phyloP scores from a whole-genome alignment of 2,113 vertebrate species.

The Cepphus grylle region DNA sequence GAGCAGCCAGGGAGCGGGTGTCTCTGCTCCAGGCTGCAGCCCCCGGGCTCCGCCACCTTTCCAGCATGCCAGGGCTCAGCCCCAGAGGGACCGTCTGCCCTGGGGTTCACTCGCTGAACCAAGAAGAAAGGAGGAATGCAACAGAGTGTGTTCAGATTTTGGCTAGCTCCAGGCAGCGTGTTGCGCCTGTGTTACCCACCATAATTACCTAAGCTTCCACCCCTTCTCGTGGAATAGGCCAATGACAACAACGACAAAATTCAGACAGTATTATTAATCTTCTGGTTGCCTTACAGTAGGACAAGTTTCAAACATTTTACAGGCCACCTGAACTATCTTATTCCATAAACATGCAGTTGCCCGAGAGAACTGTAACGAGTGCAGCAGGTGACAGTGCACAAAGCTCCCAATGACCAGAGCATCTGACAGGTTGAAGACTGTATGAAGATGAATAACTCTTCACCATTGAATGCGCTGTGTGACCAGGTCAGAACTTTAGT shows the following conservation, averaged over 20 bases:
- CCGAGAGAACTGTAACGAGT: background rate
- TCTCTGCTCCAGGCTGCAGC: background rate
- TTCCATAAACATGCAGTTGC: background rate
- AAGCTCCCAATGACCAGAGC: background rate
- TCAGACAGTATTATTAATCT: background rate
- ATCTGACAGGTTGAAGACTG: background rate
- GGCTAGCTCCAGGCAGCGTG: background rate
- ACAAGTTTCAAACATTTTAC: background rate
- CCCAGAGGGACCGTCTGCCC: background rate
- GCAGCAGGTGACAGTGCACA: fast-evolving
- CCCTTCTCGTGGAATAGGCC: background rate
- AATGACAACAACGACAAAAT: background rate
- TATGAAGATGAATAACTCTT: background rate
- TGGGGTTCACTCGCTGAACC: fast-evolving
- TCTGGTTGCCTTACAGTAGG: background rate
- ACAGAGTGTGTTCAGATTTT: background rate
- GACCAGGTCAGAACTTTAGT: background rate
- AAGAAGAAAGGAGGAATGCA: background rate
- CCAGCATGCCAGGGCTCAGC: background rate
- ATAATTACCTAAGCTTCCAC: background rate
- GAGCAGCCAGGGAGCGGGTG: background rate
- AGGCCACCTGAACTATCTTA: background rate
- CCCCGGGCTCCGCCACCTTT: fast-evolving
- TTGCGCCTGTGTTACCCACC: background rate
- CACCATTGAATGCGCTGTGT: fast-evolving